Percentiles rank a stretch among this genome's conserved stretches.
phyloP scores from a whole-genome alignment of 2,113 vertebrate species.

The Sprattus sprattus region DNA sequence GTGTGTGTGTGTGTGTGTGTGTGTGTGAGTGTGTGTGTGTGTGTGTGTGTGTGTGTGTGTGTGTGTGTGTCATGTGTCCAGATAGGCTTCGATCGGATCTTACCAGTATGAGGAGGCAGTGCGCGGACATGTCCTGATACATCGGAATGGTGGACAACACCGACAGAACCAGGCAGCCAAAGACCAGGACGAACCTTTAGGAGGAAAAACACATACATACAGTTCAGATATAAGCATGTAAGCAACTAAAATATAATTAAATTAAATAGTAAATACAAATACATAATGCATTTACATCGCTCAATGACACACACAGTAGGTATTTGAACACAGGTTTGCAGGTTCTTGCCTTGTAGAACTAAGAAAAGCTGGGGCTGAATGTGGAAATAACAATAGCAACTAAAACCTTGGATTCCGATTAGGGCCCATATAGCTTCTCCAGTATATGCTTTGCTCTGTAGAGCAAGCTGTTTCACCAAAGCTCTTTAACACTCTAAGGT shows the following conservation, averaged over 20 bases:
- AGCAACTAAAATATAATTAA: no score
- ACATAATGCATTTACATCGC: no score
- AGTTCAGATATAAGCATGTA: neutral
- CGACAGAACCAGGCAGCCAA: conserved; percentile 97
- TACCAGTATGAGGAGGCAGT: conserved; percentile 98
- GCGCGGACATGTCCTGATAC: conserved; percentile 88
- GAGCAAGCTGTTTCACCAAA: neutral
- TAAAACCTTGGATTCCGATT: neutral
- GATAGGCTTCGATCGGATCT: conserved; percentile 56
- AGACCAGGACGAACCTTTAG: conserved; percentile 95
- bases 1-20: no score
- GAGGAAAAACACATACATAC: conserved; percentile 47
- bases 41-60: neutral
- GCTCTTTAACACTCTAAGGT: no score
- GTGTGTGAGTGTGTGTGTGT: neutral
- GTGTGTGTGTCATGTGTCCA: neutral
- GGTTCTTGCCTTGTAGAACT: no score
- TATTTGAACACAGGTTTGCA: no score
- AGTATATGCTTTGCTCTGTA: neutral
- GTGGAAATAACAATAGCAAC: neutral
- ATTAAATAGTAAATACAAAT: no score
- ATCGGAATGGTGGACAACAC: conserved; percentile 97
- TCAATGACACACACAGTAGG: no score
- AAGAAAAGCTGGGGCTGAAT: no score
- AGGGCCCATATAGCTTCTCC: neutral